These are phyloP conservation scores for Thalassaphorura encarpata DNA, from an alignment of 1,140 invertebrate genomes.

Conservation along the genomic window DNA sequence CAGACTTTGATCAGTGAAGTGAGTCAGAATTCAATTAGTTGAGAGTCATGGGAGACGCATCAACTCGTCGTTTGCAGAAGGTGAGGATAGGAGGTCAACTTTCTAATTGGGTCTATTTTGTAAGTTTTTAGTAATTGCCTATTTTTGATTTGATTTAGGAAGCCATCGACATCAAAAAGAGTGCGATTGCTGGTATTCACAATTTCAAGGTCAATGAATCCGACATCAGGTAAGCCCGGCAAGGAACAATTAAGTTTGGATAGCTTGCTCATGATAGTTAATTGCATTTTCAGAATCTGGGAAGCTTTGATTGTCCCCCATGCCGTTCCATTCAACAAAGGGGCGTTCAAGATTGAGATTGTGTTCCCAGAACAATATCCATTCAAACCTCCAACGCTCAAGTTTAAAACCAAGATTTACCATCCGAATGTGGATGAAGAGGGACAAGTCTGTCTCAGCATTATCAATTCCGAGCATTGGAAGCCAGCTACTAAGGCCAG, in stretches of 20 bases:
- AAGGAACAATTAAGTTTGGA: too few species aligned
- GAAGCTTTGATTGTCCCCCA: slow-evolving; percentile 47
- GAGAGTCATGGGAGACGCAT: too few species aligned
- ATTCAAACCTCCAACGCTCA: slow-evolving; percentile 97
- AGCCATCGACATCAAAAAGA: background rate
- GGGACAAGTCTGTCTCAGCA: slow-evolving; percentile 98
- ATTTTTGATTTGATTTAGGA: too few species aligned
- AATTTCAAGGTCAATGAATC: slow-evolving; percentile 39
- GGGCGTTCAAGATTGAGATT: slow-evolving; percentile 98
- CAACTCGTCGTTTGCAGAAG: too few species aligned
- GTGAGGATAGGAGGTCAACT: too few species aligned
- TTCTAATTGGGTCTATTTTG: too few species aligned
- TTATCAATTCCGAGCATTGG: slow-evolving; percentile 90
- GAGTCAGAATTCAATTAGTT: too few species aligned
- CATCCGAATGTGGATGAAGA: slow-evolving; percentile 99
- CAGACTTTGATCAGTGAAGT: too few species aligned
- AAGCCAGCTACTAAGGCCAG: slow-evolving; percentile 98
- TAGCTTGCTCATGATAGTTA: slow-evolving; percentile 64
- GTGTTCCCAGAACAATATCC: slow-evolving; percentile 99
- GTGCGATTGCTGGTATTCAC: background rate
- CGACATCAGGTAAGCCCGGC: too few species aligned
- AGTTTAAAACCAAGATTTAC: slow-evolving; percentile 98
- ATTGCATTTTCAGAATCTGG: slow-evolving; percentile 50
- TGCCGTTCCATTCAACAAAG: slow-evolving; percentile 96
- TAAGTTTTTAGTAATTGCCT: too few species aligned